phyloP scores from a whole-genome alignment of 2,888 invertebrate species.

The Tinea pellionella region DNA sequence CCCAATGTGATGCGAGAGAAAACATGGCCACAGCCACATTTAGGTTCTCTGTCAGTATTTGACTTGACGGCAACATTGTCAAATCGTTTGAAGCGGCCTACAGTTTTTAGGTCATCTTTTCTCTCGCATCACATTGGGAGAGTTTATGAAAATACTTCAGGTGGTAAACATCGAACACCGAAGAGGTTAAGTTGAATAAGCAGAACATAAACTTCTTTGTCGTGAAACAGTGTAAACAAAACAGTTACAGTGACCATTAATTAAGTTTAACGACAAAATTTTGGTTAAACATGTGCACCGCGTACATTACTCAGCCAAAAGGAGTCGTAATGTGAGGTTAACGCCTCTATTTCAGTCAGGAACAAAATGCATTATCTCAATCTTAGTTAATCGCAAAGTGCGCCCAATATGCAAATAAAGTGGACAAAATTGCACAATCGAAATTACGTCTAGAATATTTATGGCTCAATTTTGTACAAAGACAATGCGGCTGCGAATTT shows the following conservation, averaged over 20 bases:
- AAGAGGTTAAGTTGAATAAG: too few species aligned
- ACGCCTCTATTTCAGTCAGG: neutral
- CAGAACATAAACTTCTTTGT: too few species aligned
- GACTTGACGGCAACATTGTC: too few species aligned
- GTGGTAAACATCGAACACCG: too few species aligned
- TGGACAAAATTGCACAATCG: slow-evolving; percentile 37
- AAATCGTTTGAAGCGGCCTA: too few species aligned
- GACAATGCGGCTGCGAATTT: slow-evolving; percentile 43
- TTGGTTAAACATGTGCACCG: neutral
- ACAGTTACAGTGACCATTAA: neutral
- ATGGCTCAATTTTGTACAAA: slow-evolving; percentile 53
- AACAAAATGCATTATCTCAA: neutral
- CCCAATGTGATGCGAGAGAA: too few species aligned
- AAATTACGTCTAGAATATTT: slow-evolving; percentile 58
- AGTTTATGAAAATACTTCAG: too few species aligned
- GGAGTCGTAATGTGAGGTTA: neutral
- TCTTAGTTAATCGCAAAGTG: slow-evolving; percentile 5
- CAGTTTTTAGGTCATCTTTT: too few species aligned
- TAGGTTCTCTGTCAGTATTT: too few species aligned
- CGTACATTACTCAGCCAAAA: neutral
- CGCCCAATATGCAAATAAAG: slow-evolving; percentile 10
- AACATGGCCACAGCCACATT: too few species aligned
- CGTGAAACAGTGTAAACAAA: neutral
- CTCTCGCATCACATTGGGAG: too few species aligned
- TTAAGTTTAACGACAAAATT: neutral